Percentiles rank a stretch among this genome's conserved stretches.
Evolutionary conservation across 2,797 vertebrate genomes (phyloP).

Genomic region (Nothura maculosa): DNA sequence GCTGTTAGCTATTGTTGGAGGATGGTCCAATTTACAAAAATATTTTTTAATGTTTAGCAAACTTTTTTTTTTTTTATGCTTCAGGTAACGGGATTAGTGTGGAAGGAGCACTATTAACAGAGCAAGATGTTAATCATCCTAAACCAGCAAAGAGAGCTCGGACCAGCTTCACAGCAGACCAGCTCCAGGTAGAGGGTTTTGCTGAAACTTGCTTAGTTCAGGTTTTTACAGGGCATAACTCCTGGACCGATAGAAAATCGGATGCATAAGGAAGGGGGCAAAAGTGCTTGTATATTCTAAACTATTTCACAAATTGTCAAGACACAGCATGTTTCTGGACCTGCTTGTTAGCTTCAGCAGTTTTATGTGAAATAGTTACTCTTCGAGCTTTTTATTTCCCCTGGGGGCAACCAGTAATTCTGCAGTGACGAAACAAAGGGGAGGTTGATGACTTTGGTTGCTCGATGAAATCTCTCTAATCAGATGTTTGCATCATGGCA

Average conservation of each 20-base stretch:
- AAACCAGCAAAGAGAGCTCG: conserved; percentile 98
- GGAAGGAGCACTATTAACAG: conserved; percentile 91
- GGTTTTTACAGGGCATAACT: not conserved
- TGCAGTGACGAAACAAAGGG: conserved; percentile 49
- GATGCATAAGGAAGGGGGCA: not conserved
- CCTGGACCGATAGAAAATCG: not conserved
- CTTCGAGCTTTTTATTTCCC: conserved; percentile 50
- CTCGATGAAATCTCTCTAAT: conserved; percentile 46
- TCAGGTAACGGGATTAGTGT: conserved; percentile 91
- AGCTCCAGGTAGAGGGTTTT: conserved; percentile 89
- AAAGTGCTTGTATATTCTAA: not conserved
- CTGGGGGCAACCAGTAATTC: conserved; percentile 12
- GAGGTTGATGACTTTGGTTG: conserved; percentile 33
- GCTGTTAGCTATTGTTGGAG: not conserved
- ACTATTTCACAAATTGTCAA: conserved; percentile 46
- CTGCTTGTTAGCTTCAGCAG: conserved; percentile 35
- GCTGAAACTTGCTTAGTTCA: not conserved
- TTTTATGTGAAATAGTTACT: conserved; percentile 40
- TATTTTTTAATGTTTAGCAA: not conserved
- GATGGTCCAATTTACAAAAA: not conserved
- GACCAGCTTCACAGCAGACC: conserved; percentile 97
- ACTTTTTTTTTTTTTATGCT: conserved; percentile 9
- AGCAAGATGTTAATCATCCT: conserved; percentile 93
- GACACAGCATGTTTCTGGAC: conserved; percentile 47
- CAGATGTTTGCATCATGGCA: conserved; percentile 1